Conservation (phyloP, 2,113 vertebrate genomes). For the Marmota monax region DNA sequence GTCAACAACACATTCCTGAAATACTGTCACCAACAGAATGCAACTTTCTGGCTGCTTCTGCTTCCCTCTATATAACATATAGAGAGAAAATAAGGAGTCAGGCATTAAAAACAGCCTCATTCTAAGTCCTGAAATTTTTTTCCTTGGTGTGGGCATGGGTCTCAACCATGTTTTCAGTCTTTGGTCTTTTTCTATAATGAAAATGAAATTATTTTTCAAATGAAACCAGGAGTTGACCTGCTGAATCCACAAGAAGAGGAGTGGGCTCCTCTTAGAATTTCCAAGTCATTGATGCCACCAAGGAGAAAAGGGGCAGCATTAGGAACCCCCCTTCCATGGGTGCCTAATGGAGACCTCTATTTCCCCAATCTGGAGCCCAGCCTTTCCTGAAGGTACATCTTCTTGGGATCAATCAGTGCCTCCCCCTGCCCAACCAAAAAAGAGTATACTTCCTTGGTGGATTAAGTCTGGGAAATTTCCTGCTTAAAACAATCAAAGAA, state of each 20-base stretch:
- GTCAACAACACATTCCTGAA: background rate
- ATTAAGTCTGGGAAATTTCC: background rate
- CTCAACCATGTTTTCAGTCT: background rate
- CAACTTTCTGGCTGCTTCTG: background rate
- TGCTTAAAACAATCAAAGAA: background rate
- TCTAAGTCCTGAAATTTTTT: background rate
- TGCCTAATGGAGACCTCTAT: background rate
- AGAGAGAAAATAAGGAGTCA: background rate
- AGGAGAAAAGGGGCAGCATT: background rate
- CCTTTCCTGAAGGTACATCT: background rate
- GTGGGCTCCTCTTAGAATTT: background rate
- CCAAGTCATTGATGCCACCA: background rate
- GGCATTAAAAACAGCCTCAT: background rate
- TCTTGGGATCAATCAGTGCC: background rate
- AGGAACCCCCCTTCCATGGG: no score
- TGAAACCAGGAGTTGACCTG: background rate
- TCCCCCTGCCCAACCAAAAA: background rate
- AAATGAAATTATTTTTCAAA: background rate
- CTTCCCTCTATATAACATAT: background rate
- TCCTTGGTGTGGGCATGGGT: background rate
- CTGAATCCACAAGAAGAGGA: background rate
- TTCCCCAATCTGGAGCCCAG: background rate
- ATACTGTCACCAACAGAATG: background rate
- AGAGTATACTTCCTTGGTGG: background rate
- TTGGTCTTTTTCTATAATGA: background rate